Conservation (phyloP, 2,888 invertebrate genomes). For the Drosophila vallismaia region DNA sequence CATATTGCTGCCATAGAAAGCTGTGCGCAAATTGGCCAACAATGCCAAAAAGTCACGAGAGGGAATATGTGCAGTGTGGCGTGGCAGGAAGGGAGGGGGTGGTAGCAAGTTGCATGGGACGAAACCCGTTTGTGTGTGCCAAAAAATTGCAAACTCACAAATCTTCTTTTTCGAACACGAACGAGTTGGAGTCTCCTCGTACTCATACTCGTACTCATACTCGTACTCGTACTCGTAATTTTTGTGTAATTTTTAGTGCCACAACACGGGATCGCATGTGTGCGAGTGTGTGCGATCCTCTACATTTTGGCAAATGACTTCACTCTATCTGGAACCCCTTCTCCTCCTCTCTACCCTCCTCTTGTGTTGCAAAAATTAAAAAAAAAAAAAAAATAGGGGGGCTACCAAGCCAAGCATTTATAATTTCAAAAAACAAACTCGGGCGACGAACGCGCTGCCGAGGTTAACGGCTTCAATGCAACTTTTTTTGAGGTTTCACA, state of each 20-base stretch:
- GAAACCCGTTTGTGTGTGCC: slow-evolving; percentile 76
- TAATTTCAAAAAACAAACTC: slow-evolving; percentile 72
- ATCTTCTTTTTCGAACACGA: slow-evolving; percentile 61
- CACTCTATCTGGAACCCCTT: slow-evolving; percentile 56
- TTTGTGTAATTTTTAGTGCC: slow-evolving; percentile 64
- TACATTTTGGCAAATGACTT: slow-evolving; percentile 81
- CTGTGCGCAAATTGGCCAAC: slow-evolving; percentile 44
- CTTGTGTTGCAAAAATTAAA: too few relatives aligned
- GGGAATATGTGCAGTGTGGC: neutral
- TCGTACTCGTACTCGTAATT: slow-evolving; percentile 41
- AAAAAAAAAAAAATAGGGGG: neutral
- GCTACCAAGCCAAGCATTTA: slow-evolving; percentile 45
- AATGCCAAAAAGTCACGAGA: neutral
- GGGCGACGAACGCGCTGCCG: slow-evolving; percentile 78
- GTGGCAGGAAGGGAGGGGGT: neutral
- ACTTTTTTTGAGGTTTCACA: slow-evolving; percentile 79
- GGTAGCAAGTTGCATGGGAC: slow-evolving; percentile 52
- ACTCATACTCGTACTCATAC: slow-evolving; percentile 45
- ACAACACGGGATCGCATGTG: slow-evolving; percentile 54
- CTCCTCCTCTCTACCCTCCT: too few relatives aligned
- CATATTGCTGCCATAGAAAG: slow-evolving; percentile 38
- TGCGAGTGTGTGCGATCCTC: slow-evolving; percentile 43
- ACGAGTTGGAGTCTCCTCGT: slow-evolving; percentile 50
- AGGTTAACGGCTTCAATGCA: slow-evolving; percentile 83
- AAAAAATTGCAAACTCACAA: slow-evolving; percentile 74